phyloP scores from a whole-genome alignment of 2,113 vertebrate genomes.

The Pycnonotus jocosus region DNA sequence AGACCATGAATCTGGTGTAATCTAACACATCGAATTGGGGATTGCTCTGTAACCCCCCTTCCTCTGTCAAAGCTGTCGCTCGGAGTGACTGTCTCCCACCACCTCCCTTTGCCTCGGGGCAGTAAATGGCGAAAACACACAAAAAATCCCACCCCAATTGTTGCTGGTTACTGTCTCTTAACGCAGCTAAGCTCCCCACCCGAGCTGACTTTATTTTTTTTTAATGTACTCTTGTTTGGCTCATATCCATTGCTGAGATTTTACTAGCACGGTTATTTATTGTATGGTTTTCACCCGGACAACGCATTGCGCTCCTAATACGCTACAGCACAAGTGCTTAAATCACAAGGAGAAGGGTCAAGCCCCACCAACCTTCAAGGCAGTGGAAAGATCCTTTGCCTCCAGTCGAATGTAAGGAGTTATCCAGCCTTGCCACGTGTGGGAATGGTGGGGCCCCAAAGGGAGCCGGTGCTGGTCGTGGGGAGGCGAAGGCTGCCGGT shows the following conservation, averaged over 20 bases:
- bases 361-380: constrained; percentile 36
- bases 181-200: constrained; percentile 21
- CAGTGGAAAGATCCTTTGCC: constrained; percentile 28
- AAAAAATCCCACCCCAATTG: neutral
- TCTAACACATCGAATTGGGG: neutral
- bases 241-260: constrained; percentile 54
- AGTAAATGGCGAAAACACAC: neutral
- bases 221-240: constrained; percentile 34
- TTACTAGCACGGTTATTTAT: constrained; percentile 66
- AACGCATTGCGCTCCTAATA: constrained; percentile 1
- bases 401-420: constrained; percentile 50
- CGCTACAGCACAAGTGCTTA: constrained; percentile 34
- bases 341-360: neutral
- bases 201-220: neutral
- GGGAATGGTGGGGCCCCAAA: neutral
- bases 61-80: neutral
- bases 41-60: constrained; percentile 3
- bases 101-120: neutral
- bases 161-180: constrained; percentile 39
- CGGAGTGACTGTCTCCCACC: neutral
- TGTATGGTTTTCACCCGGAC: constrained; percentile 59
- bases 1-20: neutral
- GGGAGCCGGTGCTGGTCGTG: constrained; percentile 44
- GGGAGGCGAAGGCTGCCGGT: constrained; percentile 27
- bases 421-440: constrained; percentile 32